Evolutionary conservation across 30 jellyfish, hydroid and myxozoan genomes (phyloP).

Genomic region (Turritopsis dohrnii): DNA sequence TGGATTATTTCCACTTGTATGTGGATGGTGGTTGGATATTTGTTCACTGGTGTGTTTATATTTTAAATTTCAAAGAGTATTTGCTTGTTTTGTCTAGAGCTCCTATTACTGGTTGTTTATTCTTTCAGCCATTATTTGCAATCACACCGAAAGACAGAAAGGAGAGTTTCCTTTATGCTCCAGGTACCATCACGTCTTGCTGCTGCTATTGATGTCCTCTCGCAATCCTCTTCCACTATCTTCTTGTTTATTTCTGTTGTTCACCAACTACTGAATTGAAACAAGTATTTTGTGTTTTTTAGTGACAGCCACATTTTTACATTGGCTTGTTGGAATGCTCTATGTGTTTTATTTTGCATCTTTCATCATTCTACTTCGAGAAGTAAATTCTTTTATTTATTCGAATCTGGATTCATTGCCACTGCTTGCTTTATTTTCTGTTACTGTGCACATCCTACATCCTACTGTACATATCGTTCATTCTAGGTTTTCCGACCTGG

Average conservation of each 20-base stretch:
- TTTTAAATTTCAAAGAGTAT: not conserved
- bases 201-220: not conserved
- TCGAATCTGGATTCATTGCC: not conserved
- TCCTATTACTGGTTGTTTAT: not conserved
- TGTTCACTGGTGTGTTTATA: conserved; percentile 74
- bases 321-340: conserved; percentile 96
- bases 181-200: conserved; percentile 40
- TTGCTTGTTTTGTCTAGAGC: not conserved
- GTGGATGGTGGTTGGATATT: conserved; percentile 98
- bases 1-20: conserved; percentile 81
- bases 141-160: conserved; percentile 71
- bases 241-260: too few relatives aligned
- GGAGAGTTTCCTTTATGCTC: conserved; percentile 77
- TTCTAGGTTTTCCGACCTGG: conserved; percentile 81
- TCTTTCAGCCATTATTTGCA: conserved; percentile 84
- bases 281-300: not conserved
- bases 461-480: too few relatives aligned
- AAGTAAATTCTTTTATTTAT: conserved; percentile 31
- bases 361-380: conserved; percentile 78
- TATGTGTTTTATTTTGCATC: conserved; percentile 95
- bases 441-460: too few relatives aligned
- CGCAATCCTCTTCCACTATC: not conserved
- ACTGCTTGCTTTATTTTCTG: not conserved
- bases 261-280: too few relatives aligned
- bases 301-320: conserved; percentile 89